phyloP scores from a whole-genome alignment of 2,797 vertebrate species.

The Threskiornis aethiopicus region DNA sequence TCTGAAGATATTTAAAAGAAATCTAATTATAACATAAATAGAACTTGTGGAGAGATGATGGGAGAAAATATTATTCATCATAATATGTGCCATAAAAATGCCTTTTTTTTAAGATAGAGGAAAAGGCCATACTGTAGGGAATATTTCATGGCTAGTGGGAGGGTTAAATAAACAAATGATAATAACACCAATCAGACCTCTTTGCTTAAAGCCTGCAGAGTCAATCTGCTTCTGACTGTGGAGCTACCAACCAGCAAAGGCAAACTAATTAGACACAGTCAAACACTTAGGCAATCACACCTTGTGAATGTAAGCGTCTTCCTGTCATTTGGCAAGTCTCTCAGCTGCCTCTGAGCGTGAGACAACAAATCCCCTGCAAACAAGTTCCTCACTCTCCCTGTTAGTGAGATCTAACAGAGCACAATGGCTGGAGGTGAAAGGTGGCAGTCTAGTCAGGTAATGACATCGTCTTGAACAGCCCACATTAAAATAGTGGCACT shows the following conservation, averaged over 20 bases:
- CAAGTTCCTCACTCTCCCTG: slow-evolving; percentile 82
- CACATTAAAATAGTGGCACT: slow-evolving; percentile 78
- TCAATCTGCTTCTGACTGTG: slow-evolving; percentile 91
- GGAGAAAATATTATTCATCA: not conserved
- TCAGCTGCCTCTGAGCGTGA: slow-evolving; percentile 88
- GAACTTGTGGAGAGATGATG: not conserved
- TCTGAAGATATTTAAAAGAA: not conserved
- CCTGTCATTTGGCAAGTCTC: slow-evolving; percentile 92
- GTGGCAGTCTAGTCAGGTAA: slow-evolving; percentile 80
- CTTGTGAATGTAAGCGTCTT: slow-evolving; percentile 87
- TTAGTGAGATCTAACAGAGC: slow-evolving; percentile 86
- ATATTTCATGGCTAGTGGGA: slow-evolving; percentile 74
- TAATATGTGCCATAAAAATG: not conserved
- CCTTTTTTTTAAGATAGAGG: slow-evolving; percentile 40
- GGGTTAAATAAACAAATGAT: slow-evolving; percentile 88
- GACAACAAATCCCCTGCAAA: slow-evolving; percentile 92
- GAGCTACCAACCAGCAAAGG: slow-evolving; percentile 87
- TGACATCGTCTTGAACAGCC: slow-evolving; percentile 78
- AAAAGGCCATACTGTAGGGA: slow-evolving; percentile 58
- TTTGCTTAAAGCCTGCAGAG: slow-evolving; percentile 84
- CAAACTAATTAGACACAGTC: slow-evolving; percentile 95
- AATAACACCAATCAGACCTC: slow-evolving; percentile 87
- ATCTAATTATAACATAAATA: not conserved
- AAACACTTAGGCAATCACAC: slow-evolving; percentile 93
- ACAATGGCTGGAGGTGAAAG: slow-evolving; percentile 84